Conservation (phyloP, 2,113 vertebrate species). For the Piaya cayana region DNA sequence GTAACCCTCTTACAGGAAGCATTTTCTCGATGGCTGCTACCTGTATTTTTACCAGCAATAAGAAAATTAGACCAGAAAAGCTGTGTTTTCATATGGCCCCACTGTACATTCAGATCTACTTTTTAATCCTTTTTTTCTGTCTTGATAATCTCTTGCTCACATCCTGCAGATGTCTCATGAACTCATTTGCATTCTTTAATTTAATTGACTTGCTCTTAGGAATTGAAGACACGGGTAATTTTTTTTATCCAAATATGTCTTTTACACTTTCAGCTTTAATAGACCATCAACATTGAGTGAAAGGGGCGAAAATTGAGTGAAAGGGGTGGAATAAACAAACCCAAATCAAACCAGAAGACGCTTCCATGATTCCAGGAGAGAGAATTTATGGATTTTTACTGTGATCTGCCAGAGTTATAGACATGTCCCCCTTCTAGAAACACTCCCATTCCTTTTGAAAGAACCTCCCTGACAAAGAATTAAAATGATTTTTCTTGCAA, state of each 20-base stretch:
- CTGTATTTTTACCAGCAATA: not conserved
- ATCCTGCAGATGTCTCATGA: not conserved
- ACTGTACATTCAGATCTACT: not conserved
- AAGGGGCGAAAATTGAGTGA: too few species aligned
- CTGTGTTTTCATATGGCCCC: not conserved
- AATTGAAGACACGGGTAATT: not conserved
- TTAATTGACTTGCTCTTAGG: not conserved
- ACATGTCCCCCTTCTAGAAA: not conserved
- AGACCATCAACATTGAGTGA: not conserved
- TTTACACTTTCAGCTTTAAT: not conserved
- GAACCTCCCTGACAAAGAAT: not conserved
- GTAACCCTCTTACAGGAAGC: not conserved
- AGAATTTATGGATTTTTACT: not conserved
- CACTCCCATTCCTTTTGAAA: not conserved
- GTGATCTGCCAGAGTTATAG: not conserved
- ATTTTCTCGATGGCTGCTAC: not conserved
- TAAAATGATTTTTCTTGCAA: not conserved
- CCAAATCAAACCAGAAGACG: not conserved
- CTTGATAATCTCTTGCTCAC: not conserved
- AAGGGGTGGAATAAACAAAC: not conserved
- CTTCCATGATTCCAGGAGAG: too few species aligned
- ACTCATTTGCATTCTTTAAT: conserved; percentile 16
- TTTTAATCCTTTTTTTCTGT: not conserved
- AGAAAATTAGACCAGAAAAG: not conserved
- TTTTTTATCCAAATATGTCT: not conserved